A percentile compares a stretch with the other conserved stretches of the same genome.
Conservation (phyloP, 2,888 invertebrate genomes). For the Dryadula phaetusa region DNA sequence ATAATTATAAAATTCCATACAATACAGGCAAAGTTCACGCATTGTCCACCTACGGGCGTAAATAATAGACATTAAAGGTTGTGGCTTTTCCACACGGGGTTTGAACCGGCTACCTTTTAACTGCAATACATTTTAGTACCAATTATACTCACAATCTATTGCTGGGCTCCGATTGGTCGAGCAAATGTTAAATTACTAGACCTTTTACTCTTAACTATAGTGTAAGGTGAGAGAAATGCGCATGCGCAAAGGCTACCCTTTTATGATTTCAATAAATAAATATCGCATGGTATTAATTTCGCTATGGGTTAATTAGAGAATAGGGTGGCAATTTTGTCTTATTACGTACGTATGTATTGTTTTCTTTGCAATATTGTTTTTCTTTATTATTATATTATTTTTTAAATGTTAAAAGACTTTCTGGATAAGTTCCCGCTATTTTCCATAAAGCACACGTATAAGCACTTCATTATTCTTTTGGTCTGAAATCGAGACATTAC, state of each 20-base stretch:
- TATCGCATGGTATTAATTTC: constrained; percentile 4
- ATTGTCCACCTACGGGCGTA: constrained; percentile 24
- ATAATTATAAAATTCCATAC: constrained; percentile 11
- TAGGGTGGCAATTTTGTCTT: not conserved
- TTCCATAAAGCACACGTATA: too few species aligned
- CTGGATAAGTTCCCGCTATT: too few species aligned
- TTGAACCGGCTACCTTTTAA: constrained; percentile 41
- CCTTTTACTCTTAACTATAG: constrained; percentile 24
- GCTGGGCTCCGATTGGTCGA: constrained; percentile 53
- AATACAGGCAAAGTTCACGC: not conserved
- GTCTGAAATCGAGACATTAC: too few species aligned
- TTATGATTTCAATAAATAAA: constrained; percentile 20
- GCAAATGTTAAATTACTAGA: constrained; percentile 51
- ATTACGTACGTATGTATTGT: not conserved
- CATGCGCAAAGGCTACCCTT: constrained; percentile 2
- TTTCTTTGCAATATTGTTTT: not conserved
- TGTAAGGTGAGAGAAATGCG: constrained; percentile 5
- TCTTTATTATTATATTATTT: not conserved
- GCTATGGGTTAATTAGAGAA: constrained; percentile 9
- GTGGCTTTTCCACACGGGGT: constrained; percentile 28
- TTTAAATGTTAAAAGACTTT: too few species aligned
- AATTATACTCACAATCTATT: constrained; percentile 64
- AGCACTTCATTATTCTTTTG: too few species aligned
- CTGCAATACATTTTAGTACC: constrained; percentile 51
- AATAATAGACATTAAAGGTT: constrained; percentile 16